Percentiles rank a stretch among this genome's conserved stretches.
These are phyloP conservation scores for Listrodromus nycthemerus DNA, from an alignment of 2,888 invertebrate species.

Conservation along the genomic window DNA sequence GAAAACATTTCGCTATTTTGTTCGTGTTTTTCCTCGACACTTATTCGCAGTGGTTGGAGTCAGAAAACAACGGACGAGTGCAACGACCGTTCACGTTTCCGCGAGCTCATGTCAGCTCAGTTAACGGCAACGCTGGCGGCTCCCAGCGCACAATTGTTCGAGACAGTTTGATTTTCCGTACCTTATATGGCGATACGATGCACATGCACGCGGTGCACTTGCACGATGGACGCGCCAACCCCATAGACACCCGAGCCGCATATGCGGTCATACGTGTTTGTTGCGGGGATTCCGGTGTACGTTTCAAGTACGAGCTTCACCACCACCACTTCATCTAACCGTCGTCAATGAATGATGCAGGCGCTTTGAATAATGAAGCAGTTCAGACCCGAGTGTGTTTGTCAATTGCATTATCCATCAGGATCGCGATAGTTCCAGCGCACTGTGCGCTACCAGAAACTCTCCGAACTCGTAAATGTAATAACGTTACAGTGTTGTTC, in stretches of 20 bases:
- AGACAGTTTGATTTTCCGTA: conserved; percentile 54
- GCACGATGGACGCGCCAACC: conserved; percentile 26
- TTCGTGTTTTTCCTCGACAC: background rate
- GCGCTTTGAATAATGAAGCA: conserved; percentile 75
- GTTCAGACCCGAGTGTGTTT: conserved; percentile 67
- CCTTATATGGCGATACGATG: conserved; percentile 60
- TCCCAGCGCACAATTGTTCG: conserved; percentile 50
- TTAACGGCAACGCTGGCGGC: conserved; percentile 25
- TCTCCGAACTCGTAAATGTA: conserved; percentile 52
- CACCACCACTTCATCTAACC: conserved; percentile 29
- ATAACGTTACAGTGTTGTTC: conserved; percentile 28
- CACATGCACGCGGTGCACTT: conserved; percentile 37
- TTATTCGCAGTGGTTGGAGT: conserved; percentile 28
- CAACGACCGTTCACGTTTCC: conserved; percentile 29
- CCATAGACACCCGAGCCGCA: conserved; percentile 7
- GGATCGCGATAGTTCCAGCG: conserved; percentile 60
- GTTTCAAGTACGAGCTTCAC: conserved; percentile 17
- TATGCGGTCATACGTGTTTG: conserved; percentile 13
- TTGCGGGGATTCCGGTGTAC: background rate
- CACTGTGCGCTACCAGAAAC: conserved; percentile 44
- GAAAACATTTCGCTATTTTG: conserved; percentile 7
- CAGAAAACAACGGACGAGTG: conserved; percentile 48
- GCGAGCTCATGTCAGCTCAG: conserved; percentile 6
- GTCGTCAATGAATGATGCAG: conserved; percentile 69
- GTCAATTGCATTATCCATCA: conserved; percentile 65